phyloP scores from a whole-genome alignment of 2,113 vertebrate genomes.

The Hemiscyllium ocellatum region DNA sequence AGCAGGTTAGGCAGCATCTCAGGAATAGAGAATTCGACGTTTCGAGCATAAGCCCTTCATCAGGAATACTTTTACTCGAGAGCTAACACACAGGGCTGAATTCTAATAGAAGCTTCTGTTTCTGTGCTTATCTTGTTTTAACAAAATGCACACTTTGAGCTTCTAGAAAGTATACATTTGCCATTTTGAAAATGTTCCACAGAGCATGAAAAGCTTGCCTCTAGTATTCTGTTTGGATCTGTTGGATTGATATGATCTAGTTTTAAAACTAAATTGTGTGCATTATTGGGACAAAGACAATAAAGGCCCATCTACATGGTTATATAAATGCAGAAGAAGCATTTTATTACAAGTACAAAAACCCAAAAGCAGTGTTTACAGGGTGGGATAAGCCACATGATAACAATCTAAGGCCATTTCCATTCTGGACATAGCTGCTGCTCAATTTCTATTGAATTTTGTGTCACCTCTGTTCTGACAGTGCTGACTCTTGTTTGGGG shows the following conservation, averaged over 20 bases:
- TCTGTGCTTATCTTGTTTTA: neutral
- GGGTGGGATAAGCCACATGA: neutral
- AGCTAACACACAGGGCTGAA: neutral
- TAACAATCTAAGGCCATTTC: neutral
- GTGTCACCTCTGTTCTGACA: neutral
- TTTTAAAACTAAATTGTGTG: neutral
- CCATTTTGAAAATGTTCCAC: neutral
- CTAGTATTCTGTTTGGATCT: neutral
- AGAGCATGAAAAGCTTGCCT: neutral
- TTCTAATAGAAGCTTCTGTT: neutral
- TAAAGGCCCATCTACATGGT: neutral
- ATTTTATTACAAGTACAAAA: slow-evolving; percentile 16
- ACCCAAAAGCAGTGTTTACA: neutral
- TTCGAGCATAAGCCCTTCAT: too few relatives aligned
- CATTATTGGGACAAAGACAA: neutral
- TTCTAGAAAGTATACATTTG: neutral
- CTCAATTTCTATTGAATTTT: neutral
- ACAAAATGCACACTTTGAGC: neutral
- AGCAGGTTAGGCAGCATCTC: too few relatives aligned
- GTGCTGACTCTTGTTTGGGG: neutral
- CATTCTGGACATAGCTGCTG: neutral
- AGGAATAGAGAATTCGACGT: too few relatives aligned
- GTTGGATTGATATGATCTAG: neutral
- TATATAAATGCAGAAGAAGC: slow-evolving; percentile 10
- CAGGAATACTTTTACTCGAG: too few relatives aligned